Conservation (phyloP, 1,140 invertebrate genomes). For the Andricus grossulariae region DNA sequence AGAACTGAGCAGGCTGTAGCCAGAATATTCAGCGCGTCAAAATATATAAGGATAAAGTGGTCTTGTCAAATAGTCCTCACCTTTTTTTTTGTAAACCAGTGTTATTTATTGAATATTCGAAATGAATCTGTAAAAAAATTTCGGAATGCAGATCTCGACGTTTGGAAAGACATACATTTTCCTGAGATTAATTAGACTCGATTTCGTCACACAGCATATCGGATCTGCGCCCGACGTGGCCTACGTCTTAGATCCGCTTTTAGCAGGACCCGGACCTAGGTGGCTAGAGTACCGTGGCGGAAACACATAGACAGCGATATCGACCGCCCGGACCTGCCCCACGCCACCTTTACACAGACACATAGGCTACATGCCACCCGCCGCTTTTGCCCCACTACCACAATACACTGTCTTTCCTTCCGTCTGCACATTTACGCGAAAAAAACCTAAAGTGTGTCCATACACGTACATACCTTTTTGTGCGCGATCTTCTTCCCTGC, state of each 20-base stretch:
- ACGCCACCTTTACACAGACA: constrained; percentile 63
- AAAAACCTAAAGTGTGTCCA: constrained; percentile 21
- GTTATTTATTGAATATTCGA: too few relatives aligned
- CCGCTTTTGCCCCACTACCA: constrained; percentile 55
- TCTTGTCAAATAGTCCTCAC: too few relatives aligned
- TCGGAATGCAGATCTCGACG: background rate
- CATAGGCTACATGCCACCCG: constrained; percentile 52
- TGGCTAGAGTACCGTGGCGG: constrained; percentile 58
- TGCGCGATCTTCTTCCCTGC: background rate
- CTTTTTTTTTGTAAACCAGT: too few relatives aligned
- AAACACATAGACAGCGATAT: constrained; percentile 71
- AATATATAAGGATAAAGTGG: too few relatives aligned
- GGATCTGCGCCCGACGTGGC: background rate
- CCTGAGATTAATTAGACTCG: background rate
- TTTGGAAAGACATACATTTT: background rate
- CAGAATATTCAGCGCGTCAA: too few relatives aligned
- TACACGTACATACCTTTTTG: background rate
- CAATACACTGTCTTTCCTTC: constrained; percentile 58
- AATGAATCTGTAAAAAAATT: background rate
- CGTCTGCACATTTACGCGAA: constrained; percentile 42
- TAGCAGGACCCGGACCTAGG: constrained; percentile 62
- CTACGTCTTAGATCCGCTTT: constrained; percentile 44
- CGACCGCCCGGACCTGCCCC: constrained; percentile 72
- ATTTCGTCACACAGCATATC: background rate
- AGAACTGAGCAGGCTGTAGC: too few relatives aligned